Evolutionary conservation across 35 echinoderm and acorn worm genomes (phyloP), one percentile per base, ranked within the genome.

Genomic region (Nesometra sesokonis): DNA sequence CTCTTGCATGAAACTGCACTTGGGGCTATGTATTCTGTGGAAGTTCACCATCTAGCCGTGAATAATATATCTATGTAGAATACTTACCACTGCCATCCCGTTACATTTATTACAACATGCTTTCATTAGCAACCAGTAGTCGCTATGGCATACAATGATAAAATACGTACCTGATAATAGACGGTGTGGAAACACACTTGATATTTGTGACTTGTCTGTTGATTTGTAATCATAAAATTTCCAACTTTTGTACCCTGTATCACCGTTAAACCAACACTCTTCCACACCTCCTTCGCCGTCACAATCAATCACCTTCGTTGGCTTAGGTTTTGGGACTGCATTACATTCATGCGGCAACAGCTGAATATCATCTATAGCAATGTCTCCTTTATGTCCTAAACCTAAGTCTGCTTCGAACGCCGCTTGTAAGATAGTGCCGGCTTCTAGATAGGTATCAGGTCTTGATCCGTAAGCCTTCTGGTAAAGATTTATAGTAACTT

Each of bases 351-450:
- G 21, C 2, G 9, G 9, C 23, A 67, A 19, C 7, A 67, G 52
- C 52, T 67, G 7, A 9, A 83, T 35, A 39, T 83, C 81, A 39
- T 83, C 81, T 11, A 83, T 83, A 38, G 81, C 81, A 38, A 83
- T 83, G n/a, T 83, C 81, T 23, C 81, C 37, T 36, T 30, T 38
- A n/a, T 83, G 38, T 30, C 81, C 37, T 36, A 11, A 3, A 39
- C 81, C 81, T 5, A 83, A 35, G 0, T 19, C 27, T 23, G 34
- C 34, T 36, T 83, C 81, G 30, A 83, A 83, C 7, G 37, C 81
- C 34, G 38, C 37, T 30, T 83, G 81, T 13, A 27, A 83, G 11
- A 2, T 17, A 17, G 17, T 32, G n/a, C n/a, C n/a, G n/a, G n/a
- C n/a, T n/a, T n/a, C n/a, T n/a, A 35, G 15, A 31, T 30, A 11